Conservation (phyloP, 1,140 invertebrate genomes). For the Drosophila lowei region DNA sequence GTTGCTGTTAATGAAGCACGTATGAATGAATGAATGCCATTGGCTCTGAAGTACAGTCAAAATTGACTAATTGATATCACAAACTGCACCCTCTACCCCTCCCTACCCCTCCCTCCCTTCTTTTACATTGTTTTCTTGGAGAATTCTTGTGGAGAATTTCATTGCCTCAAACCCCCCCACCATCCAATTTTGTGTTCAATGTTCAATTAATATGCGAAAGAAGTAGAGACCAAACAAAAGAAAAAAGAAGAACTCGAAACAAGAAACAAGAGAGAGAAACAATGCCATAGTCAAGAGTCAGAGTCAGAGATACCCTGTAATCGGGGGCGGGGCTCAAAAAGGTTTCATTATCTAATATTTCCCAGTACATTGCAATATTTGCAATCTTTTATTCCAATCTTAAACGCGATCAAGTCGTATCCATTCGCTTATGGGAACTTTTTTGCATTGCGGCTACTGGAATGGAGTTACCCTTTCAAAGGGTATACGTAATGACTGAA, state of each 20-base stretch:
- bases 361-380: too few species aligned
- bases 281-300: too few species aligned
- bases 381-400: too few species aligned
- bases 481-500: too few species aligned
- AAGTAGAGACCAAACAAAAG: slow-evolving; percentile 3
- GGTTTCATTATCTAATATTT: too few species aligned
- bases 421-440: too few species aligned
- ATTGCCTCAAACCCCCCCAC: slow-evolving; percentile 3
- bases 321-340: too few species aligned
- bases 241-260: background rate
- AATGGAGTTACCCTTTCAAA: too few species aligned
- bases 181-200: slow-evolving; percentile 12
- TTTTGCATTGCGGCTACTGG: too few species aligned
- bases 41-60: slow-evolving; percentile 15
- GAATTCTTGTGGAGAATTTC: too few species aligned
- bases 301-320: too few species aligned
- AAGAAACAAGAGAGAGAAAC: background rate
- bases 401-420: too few species aligned
- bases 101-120: background rate
- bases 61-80: slow-evolving; percentile 40
- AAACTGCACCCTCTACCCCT: background rate
- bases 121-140: slow-evolving; percentile 23
- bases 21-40: background rate
- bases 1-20: slow-evolving; percentile 37
- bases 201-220: slow-evolving; percentile 59